Evolutionary conservation across 2,888 invertebrate species (phyloP), one percentile per base, ranked within the genome.

Genomic region (Drosophila vallismaia): DNA sequence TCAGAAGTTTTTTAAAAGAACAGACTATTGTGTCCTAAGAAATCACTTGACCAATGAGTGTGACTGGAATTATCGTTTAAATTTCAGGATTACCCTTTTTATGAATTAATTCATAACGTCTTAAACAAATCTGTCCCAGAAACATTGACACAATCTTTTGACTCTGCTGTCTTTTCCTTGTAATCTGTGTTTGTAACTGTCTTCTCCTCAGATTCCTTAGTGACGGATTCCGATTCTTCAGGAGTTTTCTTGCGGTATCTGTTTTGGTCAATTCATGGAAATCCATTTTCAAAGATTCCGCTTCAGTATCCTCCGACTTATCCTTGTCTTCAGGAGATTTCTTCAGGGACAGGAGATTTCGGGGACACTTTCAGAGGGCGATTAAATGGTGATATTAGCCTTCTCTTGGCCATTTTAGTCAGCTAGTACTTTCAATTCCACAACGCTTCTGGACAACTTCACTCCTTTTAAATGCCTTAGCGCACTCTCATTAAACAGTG

Each of bases 331-430:
- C 72, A 4, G 4, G 10, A 19, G 38, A 31, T 36, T 46, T 38
- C 2, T 55, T 53, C 5, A n/a, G n/a, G n/a, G n/a, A n/a, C n/a
- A n/a, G n/a, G n/a, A n/a, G n/a, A n/a, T 10, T 0, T 66, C 57
- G 7, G 50, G 3, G 5, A 46, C 9, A 7, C 52, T 52, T 24
- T 62, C 70, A 1, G 54, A 5, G 3, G 50, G 38, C 9, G 24
- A 9, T 14, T 28, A 9, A 24, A 29, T 5, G 24, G 70, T 6
- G 51, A 46, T 46, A 6, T 19, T 19, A 19, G 89, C 82, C 31
- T 74, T 82, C 10, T 81, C 78, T 9, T 56, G 63, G 36, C 83
- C 85, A 70, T 85, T 76, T 29, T 82, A 19, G 2, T 19, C 19
- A 19, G 2, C 19, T 19, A 19, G 19, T 19, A 19, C 19, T 19